Base-by-base conservation (phyloP, 2,797 vertebrate genomes). In the Sparus aurata region DNA sequence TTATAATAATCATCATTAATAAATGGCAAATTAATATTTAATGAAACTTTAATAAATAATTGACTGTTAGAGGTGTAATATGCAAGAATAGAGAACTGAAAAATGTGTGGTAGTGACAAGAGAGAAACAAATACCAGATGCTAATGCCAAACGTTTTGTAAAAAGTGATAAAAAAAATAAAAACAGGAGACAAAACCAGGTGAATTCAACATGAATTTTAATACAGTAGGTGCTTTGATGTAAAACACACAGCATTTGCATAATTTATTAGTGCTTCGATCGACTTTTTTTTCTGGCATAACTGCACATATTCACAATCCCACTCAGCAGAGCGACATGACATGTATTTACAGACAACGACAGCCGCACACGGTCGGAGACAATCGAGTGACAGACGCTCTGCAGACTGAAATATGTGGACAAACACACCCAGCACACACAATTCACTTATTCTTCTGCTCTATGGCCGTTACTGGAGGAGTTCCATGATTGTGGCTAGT, bases 181-280 rank as follows among this genome's bases (percentile, higher is more conserved):
- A 64, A 30, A 0, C 30, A 34, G 5, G 12, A 30, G 5, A 2
- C 6, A n/a, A 18, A 30, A 45, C 0, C 11, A 43, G 22, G 13
- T 53, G 69, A 80, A 82, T 88, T 90, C 55, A 86, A 84, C 80
- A 86, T 89, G 69, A 81, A 80, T 84, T 92, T 92, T 89, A 91
- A 81, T 89, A 84, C 82, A 80, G 65, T 27, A 55, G 73, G 52
- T 88, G 75, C 54, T 77, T 84, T 50, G 75, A 83, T 81, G 76
- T 90, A 78, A 89, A 89, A 91, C 86, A 85, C 49, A 87, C 49
- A 88, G 77, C 57, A 76, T 87, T 84, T 86, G 70, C 79, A 86
- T 89, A 77, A 83, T 84, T 89, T 88, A 87, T 83, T 89, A 85
- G 80, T 85, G 86, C 73, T 80, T 85, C 58, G 70, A 80, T 91